Percentiles rank a stretch among this genome's conserved stretches.
Evolutionary conservation across 2,888 invertebrate species (phyloP).

Genomic region (Dynastes tityus): DNA sequence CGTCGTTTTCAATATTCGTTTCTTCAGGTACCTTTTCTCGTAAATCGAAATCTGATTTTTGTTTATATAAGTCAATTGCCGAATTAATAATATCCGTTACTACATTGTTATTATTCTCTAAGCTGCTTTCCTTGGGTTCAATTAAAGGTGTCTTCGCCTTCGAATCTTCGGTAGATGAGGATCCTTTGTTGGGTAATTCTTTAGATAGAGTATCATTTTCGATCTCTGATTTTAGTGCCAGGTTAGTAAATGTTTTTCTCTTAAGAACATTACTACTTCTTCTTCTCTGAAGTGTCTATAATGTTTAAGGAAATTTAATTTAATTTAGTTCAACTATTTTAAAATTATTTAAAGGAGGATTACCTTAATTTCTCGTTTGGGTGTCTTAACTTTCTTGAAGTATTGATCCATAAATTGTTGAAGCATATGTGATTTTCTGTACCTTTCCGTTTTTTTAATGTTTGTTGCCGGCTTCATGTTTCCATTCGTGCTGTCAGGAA

Average conservation of each 20-base stretch:
- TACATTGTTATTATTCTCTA: neutral
- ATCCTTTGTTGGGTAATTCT: too few relatives aligned
- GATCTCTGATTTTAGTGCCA: too few relatives aligned
- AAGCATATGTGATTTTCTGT: slow-evolving; percentile 43
- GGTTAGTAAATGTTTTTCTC: neutral
- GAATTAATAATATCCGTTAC: slow-evolving; percentile 7
- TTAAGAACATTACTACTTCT: slow-evolving; percentile 7
- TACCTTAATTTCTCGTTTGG: slow-evolving; percentile 22
- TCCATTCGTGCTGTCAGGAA: slow-evolving; percentile 32
- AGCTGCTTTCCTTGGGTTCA: neutral
- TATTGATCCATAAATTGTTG: slow-evolving; percentile 54
- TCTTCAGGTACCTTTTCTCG: neutral
- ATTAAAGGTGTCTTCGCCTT: neutral
- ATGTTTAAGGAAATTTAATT: neutral
- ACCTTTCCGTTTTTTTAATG: slow-evolving; percentile 5
- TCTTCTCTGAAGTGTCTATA: slow-evolving; percentile 1
- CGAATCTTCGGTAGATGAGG: too few relatives aligned
- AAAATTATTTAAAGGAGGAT: neutral
- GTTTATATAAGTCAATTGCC: slow-evolving; percentile 3
- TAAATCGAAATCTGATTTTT: neutral
- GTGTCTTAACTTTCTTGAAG: slow-evolving; percentile 52
- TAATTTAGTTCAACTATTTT: neutral
- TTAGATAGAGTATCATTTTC: too few relatives aligned
- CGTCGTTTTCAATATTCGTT: neutral
- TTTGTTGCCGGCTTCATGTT: neutral